Percentiles rank a stretch among this genome's conserved stretches.
These are phyloP conservation scores for Himalopsyche tibetana DNA, from an alignment of 2,888 invertebrate genomes.

Conservation along the genomic window DNA sequence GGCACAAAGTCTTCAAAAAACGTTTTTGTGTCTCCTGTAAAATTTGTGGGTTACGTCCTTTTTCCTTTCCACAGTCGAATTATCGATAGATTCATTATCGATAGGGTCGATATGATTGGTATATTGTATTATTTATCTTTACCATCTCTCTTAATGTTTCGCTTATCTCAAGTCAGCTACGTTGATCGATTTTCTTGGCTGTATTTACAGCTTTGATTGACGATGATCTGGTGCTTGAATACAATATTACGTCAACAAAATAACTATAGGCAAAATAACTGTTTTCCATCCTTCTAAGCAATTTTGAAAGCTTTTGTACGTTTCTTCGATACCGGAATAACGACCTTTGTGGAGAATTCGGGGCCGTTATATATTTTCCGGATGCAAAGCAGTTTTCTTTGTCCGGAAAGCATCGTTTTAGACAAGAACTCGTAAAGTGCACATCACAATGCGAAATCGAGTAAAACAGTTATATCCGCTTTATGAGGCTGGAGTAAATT, in stretches of 20 bases:
- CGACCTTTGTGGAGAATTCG: conserved; percentile 28
- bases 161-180: too few species aligned
- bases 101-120: too few species aligned
- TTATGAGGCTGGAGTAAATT: conserved; percentile 45
- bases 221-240: not conserved
- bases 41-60: too few species aligned
- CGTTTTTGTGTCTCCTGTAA: too few species aligned
- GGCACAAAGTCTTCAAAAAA: too few species aligned
- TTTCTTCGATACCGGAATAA: conserved; percentile 37
- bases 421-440: conserved; percentile 41
- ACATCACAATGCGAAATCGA: conserved; percentile 45
- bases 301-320: not conserved
- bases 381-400: conserved; percentile 43
- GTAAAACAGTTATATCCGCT: conserved; percentile 49
- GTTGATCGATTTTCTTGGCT: too few species aligned
- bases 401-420: conserved; percentile 42
- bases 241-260: conserved; percentile 4
- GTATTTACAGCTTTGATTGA: too few species aligned
- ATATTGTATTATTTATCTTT: too few species aligned
- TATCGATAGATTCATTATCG: too few species aligned
- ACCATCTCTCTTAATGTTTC: too few species aligned
- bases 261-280: not conserved
- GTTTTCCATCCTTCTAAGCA: not conserved
- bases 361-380: conserved; percentile 35
- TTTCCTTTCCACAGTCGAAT: too few species aligned